phyloP scores from a whole-genome alignment of 2,797 vertebrate species.

The Falco biarmicus region DNA sequence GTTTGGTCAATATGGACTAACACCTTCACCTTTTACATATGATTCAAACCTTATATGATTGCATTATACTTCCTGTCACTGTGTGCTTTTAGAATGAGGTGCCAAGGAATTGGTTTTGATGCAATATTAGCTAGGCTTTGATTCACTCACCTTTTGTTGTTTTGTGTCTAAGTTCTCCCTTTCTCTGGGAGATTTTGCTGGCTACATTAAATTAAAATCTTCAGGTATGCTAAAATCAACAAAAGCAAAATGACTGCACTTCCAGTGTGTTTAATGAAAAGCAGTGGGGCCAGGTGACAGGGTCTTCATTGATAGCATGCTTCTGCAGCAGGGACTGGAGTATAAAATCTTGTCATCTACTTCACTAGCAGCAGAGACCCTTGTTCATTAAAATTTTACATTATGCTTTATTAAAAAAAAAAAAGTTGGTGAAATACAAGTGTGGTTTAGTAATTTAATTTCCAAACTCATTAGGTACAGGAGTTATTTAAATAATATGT shows the following conservation, averaged over 20 bases:
- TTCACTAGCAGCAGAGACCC: background rate
- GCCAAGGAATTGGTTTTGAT: background rate
- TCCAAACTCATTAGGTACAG: background rate
- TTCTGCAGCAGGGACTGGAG: background rate
- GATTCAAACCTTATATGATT: background rate
- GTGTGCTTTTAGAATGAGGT: background rate
- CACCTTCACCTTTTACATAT: background rate
- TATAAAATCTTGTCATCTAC: background rate
- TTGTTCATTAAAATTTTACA: background rate
- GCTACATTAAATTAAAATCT: background rate
- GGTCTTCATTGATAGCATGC: background rate
- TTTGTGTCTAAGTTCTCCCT: background rate
- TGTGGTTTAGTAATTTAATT: background rate
- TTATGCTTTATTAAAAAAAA: background rate
- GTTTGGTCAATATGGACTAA: background rate
- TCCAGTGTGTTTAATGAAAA: background rate
- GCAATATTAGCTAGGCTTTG: background rate
- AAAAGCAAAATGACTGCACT: background rate
- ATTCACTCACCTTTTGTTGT: background rate
- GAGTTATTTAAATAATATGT: conserved; percentile 21
- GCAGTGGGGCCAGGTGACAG: background rate
- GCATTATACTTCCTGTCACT: background rate
- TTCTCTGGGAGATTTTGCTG: background rate
- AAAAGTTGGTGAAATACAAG: background rate
- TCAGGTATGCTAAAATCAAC: background rate